phyloP scores from a whole-genome alignment of 2,888 invertebrate genomes.

The Aethes cnicana region DNA sequence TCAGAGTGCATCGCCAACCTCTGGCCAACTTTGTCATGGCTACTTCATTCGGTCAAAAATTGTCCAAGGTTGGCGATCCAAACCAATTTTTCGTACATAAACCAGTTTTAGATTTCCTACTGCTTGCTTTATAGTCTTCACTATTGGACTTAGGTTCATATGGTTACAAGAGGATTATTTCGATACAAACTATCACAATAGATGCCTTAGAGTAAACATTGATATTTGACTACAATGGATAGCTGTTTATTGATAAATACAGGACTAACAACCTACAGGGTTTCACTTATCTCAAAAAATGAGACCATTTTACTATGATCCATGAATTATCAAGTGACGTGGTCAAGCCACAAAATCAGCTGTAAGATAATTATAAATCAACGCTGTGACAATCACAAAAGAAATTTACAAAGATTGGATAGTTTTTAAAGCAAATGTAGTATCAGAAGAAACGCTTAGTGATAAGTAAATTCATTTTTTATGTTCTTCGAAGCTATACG shows the following conservation, averaged over 20 bases:
- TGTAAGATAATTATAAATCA: constrained; percentile 22
- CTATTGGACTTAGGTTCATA: constrained; percentile 41
- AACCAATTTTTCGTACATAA: constrained; percentile 30
- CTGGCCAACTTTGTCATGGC: constrained; percentile 22
- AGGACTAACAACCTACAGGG: constrained; percentile 19
- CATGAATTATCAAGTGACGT: constrained; percentile 17
- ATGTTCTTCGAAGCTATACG: constrained; percentile 63
- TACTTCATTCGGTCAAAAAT: constrained; percentile 12
- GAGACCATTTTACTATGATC: not conserved
- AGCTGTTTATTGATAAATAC: constrained; percentile 22
- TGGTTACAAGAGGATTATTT: constrained; percentile 38
- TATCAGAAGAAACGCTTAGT: constrained; percentile 28
- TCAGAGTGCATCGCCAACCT: constrained; percentile 39
- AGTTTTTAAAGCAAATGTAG: constrained; percentile 33
- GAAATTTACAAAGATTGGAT: constrained; percentile 12
- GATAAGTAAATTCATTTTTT: constrained; percentile 55
- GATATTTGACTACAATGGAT: constrained; percentile 40
- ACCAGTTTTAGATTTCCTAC: constrained; percentile 15
- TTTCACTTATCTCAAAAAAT: constrained; percentile 12
- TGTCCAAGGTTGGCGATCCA: constrained; percentile 32
- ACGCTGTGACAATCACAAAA: constrained; percentile 28
- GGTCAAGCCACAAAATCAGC: constrained; percentile 27
- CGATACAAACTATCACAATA: constrained; percentile 45
- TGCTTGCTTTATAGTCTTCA: constrained; percentile 22
- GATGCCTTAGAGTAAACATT: constrained; percentile 40